phyloP scores from a whole-genome alignment of 37 sponge, comb jelly and placozoan genomes.

The Halichondria panicea region DNA sequence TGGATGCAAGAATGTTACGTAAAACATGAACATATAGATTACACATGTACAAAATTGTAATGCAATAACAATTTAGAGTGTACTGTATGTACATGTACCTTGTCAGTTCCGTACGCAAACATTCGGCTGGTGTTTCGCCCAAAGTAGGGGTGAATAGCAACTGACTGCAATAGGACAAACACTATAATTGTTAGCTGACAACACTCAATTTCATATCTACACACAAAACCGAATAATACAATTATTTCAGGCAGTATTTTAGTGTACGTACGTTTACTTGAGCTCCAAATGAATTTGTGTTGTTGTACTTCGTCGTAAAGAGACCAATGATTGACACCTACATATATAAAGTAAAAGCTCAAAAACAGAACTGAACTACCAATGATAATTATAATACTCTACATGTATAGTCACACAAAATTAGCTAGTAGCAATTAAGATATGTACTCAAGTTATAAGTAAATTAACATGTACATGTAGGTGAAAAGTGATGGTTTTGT shows the following conservation, averaged over 20 bases:
- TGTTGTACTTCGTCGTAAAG: conserved; percentile 76
- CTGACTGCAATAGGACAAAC: conserved; percentile 36
- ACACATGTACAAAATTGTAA: not conserved
- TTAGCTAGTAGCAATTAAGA: not conserved
- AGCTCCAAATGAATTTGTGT: conserved; percentile 36
- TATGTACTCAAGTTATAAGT: not conserved
- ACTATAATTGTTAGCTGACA: too few relatives aligned
- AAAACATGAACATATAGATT: not conserved
- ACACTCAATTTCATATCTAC: too few relatives aligned
- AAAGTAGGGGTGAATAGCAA: conserved; percentile 84
- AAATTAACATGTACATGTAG: not conserved
- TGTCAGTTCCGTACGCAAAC: conserved; percentile 65
- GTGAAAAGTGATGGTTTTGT: not conserved
- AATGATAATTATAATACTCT: not conserved
- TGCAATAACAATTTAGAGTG: too few relatives aligned
- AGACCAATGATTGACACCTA: conserved; percentile 80
- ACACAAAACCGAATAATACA: too few relatives aligned
- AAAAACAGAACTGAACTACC: not conserved
- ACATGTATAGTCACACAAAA: not conserved
- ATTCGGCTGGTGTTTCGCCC: conserved; percentile 45
- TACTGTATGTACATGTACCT: conserved; percentile 37
- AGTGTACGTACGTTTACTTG: conserved; percentile 52
- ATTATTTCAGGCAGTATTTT: too few relatives aligned
- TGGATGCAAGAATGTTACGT: not conserved
- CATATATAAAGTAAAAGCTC: not conserved